Conservation (phyloP, 1,140 invertebrate species). For the Parapsyche elsis region DNA sequence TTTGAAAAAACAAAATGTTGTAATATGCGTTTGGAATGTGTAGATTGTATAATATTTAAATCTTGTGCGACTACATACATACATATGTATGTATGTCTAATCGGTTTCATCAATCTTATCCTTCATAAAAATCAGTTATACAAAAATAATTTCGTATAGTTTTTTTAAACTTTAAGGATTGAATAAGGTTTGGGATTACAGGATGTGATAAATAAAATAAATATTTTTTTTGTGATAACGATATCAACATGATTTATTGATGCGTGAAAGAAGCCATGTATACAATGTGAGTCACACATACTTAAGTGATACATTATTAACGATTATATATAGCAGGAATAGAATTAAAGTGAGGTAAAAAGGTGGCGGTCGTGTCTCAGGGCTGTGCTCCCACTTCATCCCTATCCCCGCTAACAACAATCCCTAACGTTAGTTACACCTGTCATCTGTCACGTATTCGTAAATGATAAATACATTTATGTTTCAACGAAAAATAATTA, state of each 20-base stretch:
- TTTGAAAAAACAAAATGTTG: too few relatives aligned
- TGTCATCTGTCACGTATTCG: conserved; percentile 55
- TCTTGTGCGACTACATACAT: too few relatives aligned
- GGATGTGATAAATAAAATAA: conserved; percentile 49
- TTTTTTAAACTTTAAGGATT: background rate
- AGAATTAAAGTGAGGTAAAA: conserved; percentile 33
- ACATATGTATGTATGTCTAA: background rate
- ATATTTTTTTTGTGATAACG: conserved; percentile 59
- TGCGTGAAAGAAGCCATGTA: conserved; percentile 65
- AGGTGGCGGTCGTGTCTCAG: conserved; percentile 53
- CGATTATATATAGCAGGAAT: conserved; percentile 7
- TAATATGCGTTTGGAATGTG: too few relatives aligned
- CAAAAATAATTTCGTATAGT: too few relatives aligned
- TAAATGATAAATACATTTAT: conserved; percentile 57
- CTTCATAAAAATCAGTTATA: too few relatives aligned
- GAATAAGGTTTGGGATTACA: conserved; percentile 7
- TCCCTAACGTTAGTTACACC: conserved; percentile 49
- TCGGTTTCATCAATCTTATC: background rate
- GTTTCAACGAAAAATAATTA: conserved; percentile 57
- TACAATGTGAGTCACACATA: conserved; percentile 64
- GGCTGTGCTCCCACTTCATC: conserved; percentile 22
- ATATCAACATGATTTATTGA: conserved; percentile 67
- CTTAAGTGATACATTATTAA: conserved; percentile 50
- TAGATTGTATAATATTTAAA: too few relatives aligned
- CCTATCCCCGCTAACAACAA: conserved; percentile 28